Evolutionary conservation across 2,888 invertebrate species (phyloP), one percentile per base, ranked within the genome.

Genomic region (Hemicrepidius hirtus): DNA sequence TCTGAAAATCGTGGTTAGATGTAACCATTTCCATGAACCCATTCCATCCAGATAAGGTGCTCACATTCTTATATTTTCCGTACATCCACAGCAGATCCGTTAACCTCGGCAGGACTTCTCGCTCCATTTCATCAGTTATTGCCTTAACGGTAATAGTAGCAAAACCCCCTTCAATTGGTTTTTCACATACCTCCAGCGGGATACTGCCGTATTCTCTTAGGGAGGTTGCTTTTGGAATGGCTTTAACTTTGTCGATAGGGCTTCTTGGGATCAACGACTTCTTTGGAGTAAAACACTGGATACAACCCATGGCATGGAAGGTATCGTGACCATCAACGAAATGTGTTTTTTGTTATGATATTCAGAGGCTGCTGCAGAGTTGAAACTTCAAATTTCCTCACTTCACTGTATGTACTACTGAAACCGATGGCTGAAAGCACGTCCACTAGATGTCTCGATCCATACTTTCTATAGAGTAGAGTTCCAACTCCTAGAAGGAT

Each of bases 391-490:
- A 24, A 24, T 5, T 3, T 2, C 24, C 5, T 2, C 2, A 24
- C 24, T 24, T 24, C 24, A 5, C 2, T 3, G 5, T 24, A 24
- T 24, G 24, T 32, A 57, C 57, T 16, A 32, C 13, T 32, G 40
- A 59, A 60, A 4, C 60, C 41, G 21, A 60, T 41, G 35, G 16
- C 35, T 57, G 57, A 57, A 35, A 57, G 18, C 13, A 60, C 41
- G 1, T 41, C 41, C 21, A 60, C 9, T 35, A 57, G 37, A 32
- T 57, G 35, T 57, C 16, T 57, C 35, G 57, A 57, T 57, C 57
- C 57, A 40, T 59, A 59, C 59, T 59, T 59, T 40, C 40, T 37
- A 40, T 59, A 40, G 40, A 59, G 59, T 40, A 20, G 37, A 40
- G 40, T 20, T 3, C 24, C 24, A 24, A 24, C 3, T 24, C 24